A percentile compares a stretch with the other conserved stretches of the same genome.
phyloP scores from a whole-genome alignment of 1,140 invertebrate species.

The Formica selysi region DNA sequence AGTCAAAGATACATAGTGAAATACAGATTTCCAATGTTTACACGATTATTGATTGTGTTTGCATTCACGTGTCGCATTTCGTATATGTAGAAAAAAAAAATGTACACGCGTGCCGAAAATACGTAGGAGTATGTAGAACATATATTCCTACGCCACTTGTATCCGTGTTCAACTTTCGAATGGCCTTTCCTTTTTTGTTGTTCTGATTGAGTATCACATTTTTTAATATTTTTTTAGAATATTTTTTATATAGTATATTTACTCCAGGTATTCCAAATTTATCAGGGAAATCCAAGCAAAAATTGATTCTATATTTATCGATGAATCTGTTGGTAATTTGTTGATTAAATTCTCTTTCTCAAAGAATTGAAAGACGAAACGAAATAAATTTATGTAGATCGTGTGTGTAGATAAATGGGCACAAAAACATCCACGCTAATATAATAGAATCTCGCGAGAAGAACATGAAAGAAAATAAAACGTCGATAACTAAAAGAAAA shows the following conservation, averaged over 20 bases:
- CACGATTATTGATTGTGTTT: conserved; percentile 21
- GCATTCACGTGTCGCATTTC: conserved; percentile 29
- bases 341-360: not conserved
- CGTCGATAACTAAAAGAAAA: not conserved
- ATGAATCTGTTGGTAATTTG: not conserved
- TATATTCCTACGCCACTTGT: not conserved
- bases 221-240: not conserved
- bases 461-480: conserved; percentile 1
- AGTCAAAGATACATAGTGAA: conserved; percentile 41
- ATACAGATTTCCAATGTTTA: conserved; percentile 55
- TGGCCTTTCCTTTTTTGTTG: not conserved
- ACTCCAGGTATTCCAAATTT: too few relatives aligned
- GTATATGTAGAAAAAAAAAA: conserved; percentile 12
- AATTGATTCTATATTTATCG: not conserved
- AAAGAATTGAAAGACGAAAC: not conserved
- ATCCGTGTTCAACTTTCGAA: not conserved
- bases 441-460: conserved; percentile 15
- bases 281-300: too few relatives aligned
- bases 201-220: too few relatives aligned
- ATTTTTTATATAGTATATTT: not conserved
- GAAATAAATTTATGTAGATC: not conserved
- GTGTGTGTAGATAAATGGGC: not conserved
- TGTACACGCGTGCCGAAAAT: not conserved
- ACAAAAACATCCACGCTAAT: not conserved
- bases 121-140: not conserved